Evolutionary conservation across 2,113 vertebrate genomes (phyloP).

Genomic region (Psettodes erumei): DNA sequence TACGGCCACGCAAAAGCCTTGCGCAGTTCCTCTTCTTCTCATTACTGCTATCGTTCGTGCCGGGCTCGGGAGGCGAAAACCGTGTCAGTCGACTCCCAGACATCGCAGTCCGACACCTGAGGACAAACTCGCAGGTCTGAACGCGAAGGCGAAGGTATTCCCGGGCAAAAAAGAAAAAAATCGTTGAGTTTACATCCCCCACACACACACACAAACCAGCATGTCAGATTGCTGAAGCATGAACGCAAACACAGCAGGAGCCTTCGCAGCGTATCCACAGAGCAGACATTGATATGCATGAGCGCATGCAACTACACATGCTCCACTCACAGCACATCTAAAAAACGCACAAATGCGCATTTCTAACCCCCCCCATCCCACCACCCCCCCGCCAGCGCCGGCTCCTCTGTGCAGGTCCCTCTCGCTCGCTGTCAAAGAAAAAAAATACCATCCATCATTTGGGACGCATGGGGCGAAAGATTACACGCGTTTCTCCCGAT

Average conservation of each 20-base stretch:
- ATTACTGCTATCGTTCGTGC: no score
- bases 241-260: conserved; percentile 57
- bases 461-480: conserved; percentile 47
- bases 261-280: conserved; percentile 29
- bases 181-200: conserved; percentile 34
- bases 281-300: conserved; percentile 60
- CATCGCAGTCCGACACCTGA: background rate
- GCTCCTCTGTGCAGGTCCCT: no score
- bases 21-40: no score
- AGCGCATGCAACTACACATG: conserved; percentile 33
- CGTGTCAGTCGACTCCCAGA: conserved; percentile 3
- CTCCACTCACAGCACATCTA: conserved; percentile 16
- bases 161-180: no score
- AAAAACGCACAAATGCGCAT: conserved; percentile 33
- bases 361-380: no score
- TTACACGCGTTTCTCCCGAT: conserved; percentile 64
- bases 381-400: no score
- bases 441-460: conserved; percentile 59
- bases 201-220: no score
- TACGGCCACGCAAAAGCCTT: conserved; percentile 7
- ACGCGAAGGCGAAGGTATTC: no score
- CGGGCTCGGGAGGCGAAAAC: no score
- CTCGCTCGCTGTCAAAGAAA: conserved; percentile 42
- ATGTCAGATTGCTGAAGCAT: no score
- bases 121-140: background rate